Base-by-base conservation (phyloP, 2,797 vertebrate species). In the Melopsittacus undulatus region DNA sequence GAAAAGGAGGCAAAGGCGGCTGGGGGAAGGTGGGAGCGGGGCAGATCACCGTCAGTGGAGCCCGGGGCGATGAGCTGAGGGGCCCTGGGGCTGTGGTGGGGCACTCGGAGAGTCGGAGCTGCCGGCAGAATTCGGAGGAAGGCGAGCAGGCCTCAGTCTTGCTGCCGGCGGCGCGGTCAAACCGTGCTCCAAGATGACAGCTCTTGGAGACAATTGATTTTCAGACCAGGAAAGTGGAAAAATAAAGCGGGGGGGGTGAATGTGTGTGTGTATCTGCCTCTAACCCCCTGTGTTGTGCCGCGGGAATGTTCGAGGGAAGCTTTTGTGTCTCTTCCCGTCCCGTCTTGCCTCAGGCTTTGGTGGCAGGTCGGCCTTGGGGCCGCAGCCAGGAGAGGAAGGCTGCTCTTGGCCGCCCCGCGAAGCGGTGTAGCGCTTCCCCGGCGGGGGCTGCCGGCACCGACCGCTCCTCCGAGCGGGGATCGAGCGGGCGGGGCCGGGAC, bases 261-360 rank as follows among this genome's bases (percentile, higher is more conserved):
- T 4, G 19, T 7, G 5, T 46, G 11, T 30, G 45, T 6, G 21
- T 36, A 66, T 64, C n/a, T 48, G 59, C 22, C 20, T 8, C 32
- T 10, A 4, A 0, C 7, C 5, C 3, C 16, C 13, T 4, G 23
- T 49, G 10, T n/a, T 15, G 30, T 36, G 22, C 61, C 48, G 4
- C 16, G 14, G 14, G 7, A 34, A 5, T 23, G 46, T 6, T 46
- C 13, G 27, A 24, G 49, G 49, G 29, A 36, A 36, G 36, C 18
- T 32, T 8, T 24, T 6, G 19, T 38, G 56, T 57, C 38, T 30
- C 22, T 12, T 45, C 20, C 19, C 13, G 5, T 5, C 30, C 22
- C 13, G 0, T 23, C 24, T 54, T 4, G 17, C 26, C 51, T 19
- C 32, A 1, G 61, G 61, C 43, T 29, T 9, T 11, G 11, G 32